phyloP scores from a whole-genome alignment of 2,797 vertebrate genomes.

The Brotogeris chrysoptera region DNA sequence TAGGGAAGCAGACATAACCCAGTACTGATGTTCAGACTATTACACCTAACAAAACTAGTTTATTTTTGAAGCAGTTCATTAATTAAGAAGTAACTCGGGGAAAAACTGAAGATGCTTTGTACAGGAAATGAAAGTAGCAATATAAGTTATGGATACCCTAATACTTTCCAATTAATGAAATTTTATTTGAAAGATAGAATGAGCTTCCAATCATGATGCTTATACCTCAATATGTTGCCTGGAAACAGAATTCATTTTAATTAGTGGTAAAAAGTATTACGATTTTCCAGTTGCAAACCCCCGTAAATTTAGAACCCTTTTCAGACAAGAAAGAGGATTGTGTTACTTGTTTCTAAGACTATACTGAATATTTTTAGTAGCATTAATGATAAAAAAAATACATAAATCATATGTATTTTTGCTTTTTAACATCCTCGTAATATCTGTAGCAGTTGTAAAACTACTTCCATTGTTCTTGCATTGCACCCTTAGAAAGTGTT shows the following conservation, averaged over 20 bases:
- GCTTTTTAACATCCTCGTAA: background rate
- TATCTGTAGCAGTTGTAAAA: background rate
- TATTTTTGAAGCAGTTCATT: conserved; percentile 2
- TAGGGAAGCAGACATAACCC: background rate
- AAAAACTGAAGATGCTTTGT: background rate
- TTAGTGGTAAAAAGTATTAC: background rate
- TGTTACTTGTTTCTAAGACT: background rate
- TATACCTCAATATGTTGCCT: background rate
- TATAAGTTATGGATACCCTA: conserved; percentile 11
- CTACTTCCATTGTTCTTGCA: background rate
- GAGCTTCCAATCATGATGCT: background rate
- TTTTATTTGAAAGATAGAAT: conserved; percentile 12
- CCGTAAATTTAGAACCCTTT: background rate
- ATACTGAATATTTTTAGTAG: background rate
- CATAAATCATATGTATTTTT: background rate
- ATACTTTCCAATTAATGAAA: conserved; percentile 48
- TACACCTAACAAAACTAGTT: background rate
- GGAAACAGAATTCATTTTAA: background rate
- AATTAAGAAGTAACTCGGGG: conserved; percentile 26
- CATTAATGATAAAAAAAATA: background rate
- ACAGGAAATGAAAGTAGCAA: conserved; percentile 21
- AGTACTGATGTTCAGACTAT: background rate
- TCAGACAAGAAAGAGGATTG: background rate
- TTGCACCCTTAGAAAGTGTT: background rate
- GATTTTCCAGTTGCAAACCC: background rate